A percentile compares a stretch with the other conserved stretches of the same genome.
Evolutionary conservation across 2,888 invertebrate species (phyloP).

Genomic region (Gymnosoma rotundatum): DNA sequence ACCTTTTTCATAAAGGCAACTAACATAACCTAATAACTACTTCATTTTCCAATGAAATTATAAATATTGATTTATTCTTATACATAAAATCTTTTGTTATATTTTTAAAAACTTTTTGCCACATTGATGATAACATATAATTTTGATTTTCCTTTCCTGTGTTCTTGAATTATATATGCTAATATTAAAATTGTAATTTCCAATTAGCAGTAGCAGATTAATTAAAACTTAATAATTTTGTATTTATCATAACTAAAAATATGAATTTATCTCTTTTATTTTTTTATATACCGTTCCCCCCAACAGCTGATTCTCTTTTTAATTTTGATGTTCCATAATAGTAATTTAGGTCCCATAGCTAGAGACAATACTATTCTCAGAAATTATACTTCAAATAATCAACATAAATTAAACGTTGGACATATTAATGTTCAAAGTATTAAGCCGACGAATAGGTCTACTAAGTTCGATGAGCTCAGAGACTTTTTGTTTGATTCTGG

Average conservation of each 20-base stretch:
- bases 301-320: background rate
- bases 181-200: too few species aligned
- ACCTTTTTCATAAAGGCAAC: background rate
- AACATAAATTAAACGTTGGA: background rate
- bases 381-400: background rate
- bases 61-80: too few species aligned
- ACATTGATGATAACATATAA: background rate
- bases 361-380: background rate
- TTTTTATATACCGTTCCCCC: background rate
- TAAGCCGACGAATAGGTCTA: background rate
- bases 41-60: too few species aligned
- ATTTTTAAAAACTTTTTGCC: background rate
- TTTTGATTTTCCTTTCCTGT: background rate
- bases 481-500: background rate
- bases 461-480: background rate
- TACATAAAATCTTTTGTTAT: too few species aligned
- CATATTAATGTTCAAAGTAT: slow-evolving; percentile 6
- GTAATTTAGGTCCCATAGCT: background rate
- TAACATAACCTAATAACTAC: background rate
- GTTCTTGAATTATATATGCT: too few species aligned
- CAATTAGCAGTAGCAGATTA: too few species aligned
- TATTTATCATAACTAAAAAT: too few species aligned
- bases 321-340: slow-evolving; percentile 1
- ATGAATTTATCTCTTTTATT: too few species aligned
- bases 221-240: too few species aligned